Base-by-base conservation (phyloP, 2,888 invertebrate genomes). In the Drosophila subsilvestris region DNA sequence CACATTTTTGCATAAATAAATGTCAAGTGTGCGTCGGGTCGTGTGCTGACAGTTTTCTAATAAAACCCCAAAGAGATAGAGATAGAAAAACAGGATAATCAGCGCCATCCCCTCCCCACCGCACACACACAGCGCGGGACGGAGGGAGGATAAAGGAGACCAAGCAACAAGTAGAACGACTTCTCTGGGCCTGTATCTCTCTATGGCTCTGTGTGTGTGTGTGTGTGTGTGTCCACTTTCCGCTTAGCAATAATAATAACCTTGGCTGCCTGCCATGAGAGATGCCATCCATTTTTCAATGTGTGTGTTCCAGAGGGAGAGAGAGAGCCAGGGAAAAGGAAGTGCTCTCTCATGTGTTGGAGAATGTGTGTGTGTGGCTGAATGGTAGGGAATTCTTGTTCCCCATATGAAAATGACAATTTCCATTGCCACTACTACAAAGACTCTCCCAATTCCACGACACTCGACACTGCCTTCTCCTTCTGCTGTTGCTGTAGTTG, bases 1-100 rank as follows among this genome's bases (percentile, higher is more conserved):
- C 86, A 86, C 86, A 86, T 88, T 86, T 86, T 88, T 86, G 86
- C 88, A 88, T 86, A 86, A 86, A 86, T 86, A 86, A 88, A 86
- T 86, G 88, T 88, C 86, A 86, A 88, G 84, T 87, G 88, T 82
- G 86, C 87, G 87, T 53, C 71, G 86, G 70, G 70, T 37, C 37
- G 76, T 69, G 70, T 75, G 74, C 79, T 86, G 86, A 88, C 88
- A 86, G 86, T 73, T 86, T 88, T 88, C 86, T 86, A 86, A 88
- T 86, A 86, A 86, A 86, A 86, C 84, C 73, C 73, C 54, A 57
- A 47, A 51, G 51, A 72, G 54, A 12, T 22, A 63, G 76, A 76
- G 65, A 69, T 63, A 78, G 22, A 50, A 65, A 76, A 73, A 80
- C 85, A 70, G 82, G 85, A 85, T 85, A 85, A 88, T 88, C 86